Base-by-base conservation (phyloP, 2,113 vertebrate species). In the Oceanites oceanicus region DNA sequence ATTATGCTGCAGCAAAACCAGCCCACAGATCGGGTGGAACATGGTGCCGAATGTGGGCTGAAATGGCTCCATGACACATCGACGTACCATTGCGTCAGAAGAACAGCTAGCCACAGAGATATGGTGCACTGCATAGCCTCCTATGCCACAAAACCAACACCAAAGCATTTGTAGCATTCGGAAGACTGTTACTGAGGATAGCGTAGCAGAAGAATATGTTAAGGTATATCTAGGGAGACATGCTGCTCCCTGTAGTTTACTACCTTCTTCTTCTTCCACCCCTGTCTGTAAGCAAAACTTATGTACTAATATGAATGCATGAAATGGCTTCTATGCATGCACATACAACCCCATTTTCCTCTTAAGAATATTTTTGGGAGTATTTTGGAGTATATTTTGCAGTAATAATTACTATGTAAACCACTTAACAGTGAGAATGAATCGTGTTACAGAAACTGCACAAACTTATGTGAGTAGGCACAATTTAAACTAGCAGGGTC, bases 41-140 rank as follows among this genome's bases (percentile, higher is more conserved):
- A 61, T 1, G 3, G 40, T 2, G 47, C 44, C 15, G 16, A 38
- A 8, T 0, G 8, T 6, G 42, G 21, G 38, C 53, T 50, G n/a
- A 40, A 30, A 32, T 9, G 47, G 38, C 56, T 45, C 55, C 45
- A 26, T 0, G 0, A n/a, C 9, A 21, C 53, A 7, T 6, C 0
- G 7, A 56, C 4, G 13, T 26, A n/a, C 32, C 59, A 13, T 0
- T 6, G 12, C 38, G 32, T 27, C 8, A 14, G 30, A 32, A 66
- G 42, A n/a, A 5, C 40, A 40, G 50, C 34, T 27, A 49, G 68
- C 70, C 47, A 56, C 62, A 76, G 67, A 44, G 15, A 27, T 14
- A 16, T 1, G 19, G 45, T 26, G 53, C n/a, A 18, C 53, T n/a
- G 67, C 0, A 0, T 1, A 65, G 22, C 75, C 23, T 73, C 19